phyloP scores from a whole-genome alignment of 2,113 vertebrate genomes.

The Eublepharis macularius region DNA sequence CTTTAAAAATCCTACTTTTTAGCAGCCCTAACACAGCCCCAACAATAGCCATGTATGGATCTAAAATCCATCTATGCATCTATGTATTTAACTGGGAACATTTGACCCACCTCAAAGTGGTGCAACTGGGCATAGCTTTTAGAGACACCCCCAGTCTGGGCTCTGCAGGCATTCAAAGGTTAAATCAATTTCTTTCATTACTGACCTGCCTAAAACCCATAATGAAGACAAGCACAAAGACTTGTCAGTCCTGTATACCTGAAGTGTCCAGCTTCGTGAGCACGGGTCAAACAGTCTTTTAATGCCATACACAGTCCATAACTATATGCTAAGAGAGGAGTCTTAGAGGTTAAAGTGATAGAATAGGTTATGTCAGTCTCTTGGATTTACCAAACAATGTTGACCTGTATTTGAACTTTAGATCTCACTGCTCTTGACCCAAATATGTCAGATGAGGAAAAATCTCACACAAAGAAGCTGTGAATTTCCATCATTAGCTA shows the following conservation, averaged over 20 bases:
- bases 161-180: not conserved
- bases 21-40: not conserved
- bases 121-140: not conserved
- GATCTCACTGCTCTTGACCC: constrained; percentile 60
- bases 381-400: constrained; percentile 55
- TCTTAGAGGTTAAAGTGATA: constrained; percentile 35
- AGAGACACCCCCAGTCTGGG: not conserved
- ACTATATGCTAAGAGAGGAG: not conserved
- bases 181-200: not conserved
- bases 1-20: too few species aligned
- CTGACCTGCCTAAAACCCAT: constrained; percentile 18
- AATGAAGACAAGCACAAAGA: constrained; percentile 12
- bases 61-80: not conserved
- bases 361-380: constrained; percentile 35
- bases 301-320: constrained; percentile 10
- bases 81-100: not conserved
- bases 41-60: not conserved
- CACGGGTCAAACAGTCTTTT: constrained; percentile 23
- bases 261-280: constrained; percentile 6
- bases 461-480: constrained; percentile 35
- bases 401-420: constrained; percentile 55
- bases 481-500: constrained; percentile 67
- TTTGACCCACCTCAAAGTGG: not conserved
- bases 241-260: not conserved
- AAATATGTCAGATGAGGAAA: constrained; percentile 64